Evolutionary conservation across 2,888 invertebrate species (phyloP), one percentile per base, ranked within the genome.

Genomic region (Pteria penguin): DNA sequence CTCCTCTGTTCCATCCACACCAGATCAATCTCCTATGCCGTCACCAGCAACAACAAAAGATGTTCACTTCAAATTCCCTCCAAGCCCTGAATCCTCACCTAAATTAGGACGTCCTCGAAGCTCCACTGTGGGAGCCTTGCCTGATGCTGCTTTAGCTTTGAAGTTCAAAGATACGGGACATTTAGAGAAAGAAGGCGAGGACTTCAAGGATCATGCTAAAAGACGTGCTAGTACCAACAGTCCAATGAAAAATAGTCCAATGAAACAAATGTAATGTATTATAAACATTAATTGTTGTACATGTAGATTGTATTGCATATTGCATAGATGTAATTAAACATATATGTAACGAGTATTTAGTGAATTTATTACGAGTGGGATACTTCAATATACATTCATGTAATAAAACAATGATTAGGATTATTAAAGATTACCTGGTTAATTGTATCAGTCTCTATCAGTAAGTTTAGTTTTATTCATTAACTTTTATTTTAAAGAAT

Each of bases 161-260:
- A 61, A 36, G 26, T 68, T 65, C 22, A 29, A 14, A 18, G 66
- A 73, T 52, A 72, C 32, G 26, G 72, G 29, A 31, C 60, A 68
- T 36, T 57, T 36, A 32, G 65, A 76, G 22, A 78, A 78, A 26
- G 63, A 77, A 1, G 70, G 77, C 14, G 72, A 77, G 18, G 76
- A 73, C 24, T 70, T 69, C 45, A 67, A 74, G 27, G 76, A 78
- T 45, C 32, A 32, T 68, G 82, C 81, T 26, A 78, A 65, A 29
- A 68, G 82, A 31, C 29, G 80, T 52, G 76, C 78, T 32, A 85
- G 84, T 72, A 78, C 81, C 63, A 90, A 87, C 58, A 91, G 90
- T 72, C 92, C 92, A 27, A 91, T 92, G 86, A 91, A 92, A 86
- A n/a, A n/a, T n/a, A n/a, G n/a, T n/a, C n/a, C n/a, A n/a, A n/a